Evolutionary conservation across 2,888 invertebrate species (phyloP), one percentile per base, ranked within the genome.

Genomic region (Anarsia innoxiella): DNA sequence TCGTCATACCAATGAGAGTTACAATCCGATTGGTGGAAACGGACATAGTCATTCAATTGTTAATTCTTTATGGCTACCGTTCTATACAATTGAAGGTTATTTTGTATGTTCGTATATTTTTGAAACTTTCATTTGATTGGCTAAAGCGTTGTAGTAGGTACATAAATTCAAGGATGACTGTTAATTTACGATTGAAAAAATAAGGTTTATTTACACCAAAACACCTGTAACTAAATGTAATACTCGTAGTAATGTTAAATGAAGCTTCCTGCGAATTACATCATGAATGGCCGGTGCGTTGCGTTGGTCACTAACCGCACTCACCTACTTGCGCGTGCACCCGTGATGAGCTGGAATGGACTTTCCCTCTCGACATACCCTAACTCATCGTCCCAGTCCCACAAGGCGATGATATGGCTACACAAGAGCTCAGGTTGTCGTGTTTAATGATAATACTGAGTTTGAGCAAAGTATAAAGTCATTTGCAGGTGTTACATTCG

Each of bases 291-390:
- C 59, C 72, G 82, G 80, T 76, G 63, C 82, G 71, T 78, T 79
- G 80, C 66, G 66, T 63, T 68, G 72, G 66, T 59, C 74, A 71
- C 64, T 72, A 66, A 70, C 79, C 80, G 72, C 70, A 78, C 72
- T 83, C 79, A 82, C 84, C 84, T 74, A 84, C 63, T 65, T 83
- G 73, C 63, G 72, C 82, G 70, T 50, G 53, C 64, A 75, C 66
- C 71, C 83, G 82, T 79, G 74, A 67, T 76, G 78, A 66, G 71
- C 65, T 72, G 69, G 69, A 69, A 69, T 72, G 70, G 68, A 82
- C 83, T 84, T 84, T 84, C 83, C 83, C 83, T 84, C 83, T 84
- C 79, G 59, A 70, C 69, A 72, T 66, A 60, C 68, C 77, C 77
- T 64, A 72, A 69, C 69, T 59, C 54, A 49, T 56, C 62, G 57